Percentiles rank a stretch among this genome's conserved stretches.
phyloP scores from a whole-genome alignment of 1,140 invertebrate species.

The Hydropsyche tenuis region DNA sequence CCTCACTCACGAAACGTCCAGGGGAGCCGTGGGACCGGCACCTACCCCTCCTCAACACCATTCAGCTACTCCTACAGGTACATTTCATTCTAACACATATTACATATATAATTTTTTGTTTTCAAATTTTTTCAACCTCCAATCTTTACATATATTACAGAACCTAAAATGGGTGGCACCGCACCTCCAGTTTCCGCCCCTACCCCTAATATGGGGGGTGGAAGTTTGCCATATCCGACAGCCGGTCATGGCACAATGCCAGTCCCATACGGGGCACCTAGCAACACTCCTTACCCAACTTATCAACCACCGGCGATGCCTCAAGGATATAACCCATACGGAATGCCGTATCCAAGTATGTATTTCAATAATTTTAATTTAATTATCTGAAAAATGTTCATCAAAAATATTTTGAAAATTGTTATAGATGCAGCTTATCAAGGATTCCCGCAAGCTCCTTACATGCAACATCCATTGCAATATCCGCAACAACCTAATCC shows the following conservation, averaged over 20 bases:
- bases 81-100: constrained; percentile 11
- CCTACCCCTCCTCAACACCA: constrained; percentile 64
- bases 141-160: constrained; percentile 45
- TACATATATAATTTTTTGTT: constrained; percentile 7
- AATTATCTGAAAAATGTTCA: neutral
- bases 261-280: constrained; percentile 72
- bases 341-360: constrained; percentile 75
- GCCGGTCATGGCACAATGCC: constrained; percentile 74
- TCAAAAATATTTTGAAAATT: neutral
- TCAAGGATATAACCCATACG: constrained; percentile 84
- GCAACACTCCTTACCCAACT: constrained; percentile 71
- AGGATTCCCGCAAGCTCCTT: constrained; percentile 51
- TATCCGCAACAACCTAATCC: constrained; percentile 45
- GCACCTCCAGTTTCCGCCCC: constrained; percentile 53
- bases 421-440: constrained; percentile 40
- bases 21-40: constrained; percentile 64
- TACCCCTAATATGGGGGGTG: constrained; percentile 30
- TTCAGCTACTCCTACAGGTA: constrained; percentile 42
- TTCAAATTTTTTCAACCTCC: neutral
- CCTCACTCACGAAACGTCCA: constrained; percentile 79
- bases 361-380: constrained; percentile 47
- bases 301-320: constrained; percentile 78
- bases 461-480: constrained; percentile 55
- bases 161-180: constrained; percentile 54
- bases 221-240: constrained; percentile 69